Evolutionary conservation across 2,113 vertebrate species (phyloP), one percentile per base, ranked within the genome.

Genomic region (Hippocampus guttulatus): DNA sequence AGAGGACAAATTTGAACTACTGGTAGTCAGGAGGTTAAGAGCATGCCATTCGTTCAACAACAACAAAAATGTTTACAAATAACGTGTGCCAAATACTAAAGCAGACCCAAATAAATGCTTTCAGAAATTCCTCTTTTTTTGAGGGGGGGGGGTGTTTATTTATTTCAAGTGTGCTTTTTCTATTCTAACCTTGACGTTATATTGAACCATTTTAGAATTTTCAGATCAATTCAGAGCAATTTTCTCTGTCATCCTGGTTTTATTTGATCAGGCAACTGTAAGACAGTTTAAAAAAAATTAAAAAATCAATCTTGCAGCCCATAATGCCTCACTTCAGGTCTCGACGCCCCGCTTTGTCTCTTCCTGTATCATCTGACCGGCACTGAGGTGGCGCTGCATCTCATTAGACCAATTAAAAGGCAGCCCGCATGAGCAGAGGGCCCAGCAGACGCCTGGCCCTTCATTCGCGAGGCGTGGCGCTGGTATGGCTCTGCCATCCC

Each of bases 391-490:
- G 25, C 47, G 20, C 78, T 49, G 79, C 81, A 80, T 90, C 85
- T 90, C 86, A 79, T 84, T 72, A 81, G 85, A 83, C 87, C 90
- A 90, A 91, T 88, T 89, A 89, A 80, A 68, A 63, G 57, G 3
- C 3, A 58, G 75, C 72, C 80, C 67, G 74, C 38, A 18, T 72
- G 65, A 84, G 76, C 84, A 25, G 40, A 38, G 79, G 79, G 82
- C 76, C 76, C 63, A 65, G 45, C 64, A 21, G 75, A 73, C 76
- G 80, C 80, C 75, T 52, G 79, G 74, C 76, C 74, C 84, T 82
- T 88, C 84, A 88, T 88, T 89, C 88, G 77, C 12, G 30, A 27
- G 2, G 76, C 73, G 61, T 40, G 58, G 81, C 30, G 77, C 79
- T 68, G 71, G 67, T 11, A 52, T 66, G 75, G 62, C 79, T 63